Conservation (phyloP, 2,113 vertebrate species). For the Hemiprocne comata region DNA sequence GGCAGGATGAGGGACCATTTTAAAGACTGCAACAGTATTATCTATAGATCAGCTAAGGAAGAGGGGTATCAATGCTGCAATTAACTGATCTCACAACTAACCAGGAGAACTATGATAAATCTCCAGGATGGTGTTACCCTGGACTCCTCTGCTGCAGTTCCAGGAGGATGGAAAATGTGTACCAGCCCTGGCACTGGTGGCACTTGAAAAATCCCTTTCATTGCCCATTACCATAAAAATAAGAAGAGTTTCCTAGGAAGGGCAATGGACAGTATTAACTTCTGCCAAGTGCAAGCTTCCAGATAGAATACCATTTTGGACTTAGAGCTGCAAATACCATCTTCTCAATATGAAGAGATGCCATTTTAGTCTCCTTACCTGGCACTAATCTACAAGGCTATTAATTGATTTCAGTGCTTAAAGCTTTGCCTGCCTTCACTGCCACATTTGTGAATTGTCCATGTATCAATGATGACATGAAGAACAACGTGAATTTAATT, state of each 20-base stretch:
- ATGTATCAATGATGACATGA: background rate
- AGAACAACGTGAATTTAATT: constrained; percentile 4
- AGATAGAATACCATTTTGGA: background rate
- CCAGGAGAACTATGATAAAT: background rate
- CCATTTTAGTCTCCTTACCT: background rate
- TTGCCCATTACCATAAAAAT: background rate
- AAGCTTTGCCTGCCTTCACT: background rate
- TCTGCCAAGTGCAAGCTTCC: background rate
- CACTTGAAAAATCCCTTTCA: background rate
- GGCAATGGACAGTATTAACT: background rate
- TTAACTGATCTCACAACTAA: background rate
- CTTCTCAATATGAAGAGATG: background rate
- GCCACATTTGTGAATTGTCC: background rate
- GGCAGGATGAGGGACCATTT: background rate
- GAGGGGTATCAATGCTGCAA: background rate
- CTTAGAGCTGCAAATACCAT: background rate
- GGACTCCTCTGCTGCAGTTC: background rate
- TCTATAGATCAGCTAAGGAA: background rate
- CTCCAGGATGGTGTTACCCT: background rate
- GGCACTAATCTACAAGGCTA: background rate
- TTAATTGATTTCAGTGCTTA: background rate
- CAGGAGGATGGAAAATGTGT: background rate
- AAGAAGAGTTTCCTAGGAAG: background rate
- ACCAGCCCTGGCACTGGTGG: background rate
- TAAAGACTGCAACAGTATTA: background rate